Evolutionary conservation across 2,888 invertebrate species (phyloP).

Genomic region (Stenoptilia bipunctidactyla): DNA sequence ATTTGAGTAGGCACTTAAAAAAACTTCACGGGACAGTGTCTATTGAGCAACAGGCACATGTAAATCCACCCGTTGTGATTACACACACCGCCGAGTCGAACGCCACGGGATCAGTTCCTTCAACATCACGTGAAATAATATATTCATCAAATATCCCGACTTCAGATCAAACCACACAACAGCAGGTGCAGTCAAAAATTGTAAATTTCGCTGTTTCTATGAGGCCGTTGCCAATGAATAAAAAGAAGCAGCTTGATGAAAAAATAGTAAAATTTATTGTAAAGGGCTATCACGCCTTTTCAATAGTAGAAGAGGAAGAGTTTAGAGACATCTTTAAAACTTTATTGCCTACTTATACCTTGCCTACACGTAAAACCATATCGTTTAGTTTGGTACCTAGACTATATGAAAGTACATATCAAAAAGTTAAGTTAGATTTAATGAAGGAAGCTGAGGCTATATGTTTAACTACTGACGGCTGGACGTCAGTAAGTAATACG

Average conservation of each 20-base stretch:
- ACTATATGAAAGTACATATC: slow-evolving; percentile 1
- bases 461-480: slow-evolving; percentile 8
- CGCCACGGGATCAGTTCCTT: slow-evolving; percentile 1
- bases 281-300: slow-evolving; percentile 10
- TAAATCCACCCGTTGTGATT: no score
- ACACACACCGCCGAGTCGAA: no score
- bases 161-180: neutral
- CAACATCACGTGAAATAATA: slow-evolving; percentile 2
- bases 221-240: slow-evolving; percentile 8
- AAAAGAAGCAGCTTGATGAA: slow-evolving; percentile 9
- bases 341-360: neutral
- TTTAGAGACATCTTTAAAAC: slow-evolving; percentile 6
- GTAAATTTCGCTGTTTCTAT: slow-evolving; percentile 4
- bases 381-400: neutral
- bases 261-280: slow-evolving; percentile 10
- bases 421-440: neutral
- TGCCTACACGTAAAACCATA: neutral
- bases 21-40: no score
- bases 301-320: slow-evolving; percentile 10
- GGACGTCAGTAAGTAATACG: slow-evolving; percentile 10
- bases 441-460: slow-evolving; percentile 4
- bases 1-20: no score
- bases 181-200: slow-evolving; percentile 5
- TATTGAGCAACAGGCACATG: no score
- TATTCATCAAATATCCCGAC: neutral